These are phyloP conservation scores for Noturus placidus DNA, from an alignment of 2,113 vertebrate species.

Conservation along the genomic window DNA sequence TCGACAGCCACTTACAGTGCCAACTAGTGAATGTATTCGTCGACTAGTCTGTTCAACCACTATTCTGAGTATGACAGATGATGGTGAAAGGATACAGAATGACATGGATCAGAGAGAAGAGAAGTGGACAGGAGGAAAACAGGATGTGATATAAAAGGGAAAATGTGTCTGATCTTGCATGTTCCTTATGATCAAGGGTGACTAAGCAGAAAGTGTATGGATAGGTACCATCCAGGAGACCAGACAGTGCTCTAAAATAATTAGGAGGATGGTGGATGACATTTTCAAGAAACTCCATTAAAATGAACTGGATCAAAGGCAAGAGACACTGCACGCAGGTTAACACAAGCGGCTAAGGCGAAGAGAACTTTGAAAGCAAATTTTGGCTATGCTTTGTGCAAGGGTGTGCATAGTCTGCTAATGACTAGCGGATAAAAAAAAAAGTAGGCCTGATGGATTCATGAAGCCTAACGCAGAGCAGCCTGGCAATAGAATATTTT, in stretches of 20 bases:
- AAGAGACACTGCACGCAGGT: slow-evolving; percentile 25
- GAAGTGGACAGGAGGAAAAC: slow-evolving; percentile 12
- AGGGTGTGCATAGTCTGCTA: slow-evolving; percentile 68
- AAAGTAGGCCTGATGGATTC: slow-evolving; percentile 60
- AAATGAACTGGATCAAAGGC: slow-evolving; percentile 60
- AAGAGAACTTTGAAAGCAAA: slow-evolving; percentile 51
- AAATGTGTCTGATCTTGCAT: neutral
- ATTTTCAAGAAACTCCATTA: slow-evolving; percentile 55
- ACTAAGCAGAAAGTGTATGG: slow-evolving; percentile 29
- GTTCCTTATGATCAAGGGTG: slow-evolving; percentile 33
- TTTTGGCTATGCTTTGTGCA: slow-evolving; percentile 56
- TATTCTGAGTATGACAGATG: neutral
- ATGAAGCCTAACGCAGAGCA: slow-evolving; percentile 58
- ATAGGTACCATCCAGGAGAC: slow-evolving; percentile 32
- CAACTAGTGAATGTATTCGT: neutral
- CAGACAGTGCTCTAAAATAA: slow-evolving; percentile 53
- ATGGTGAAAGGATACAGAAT: neutral
- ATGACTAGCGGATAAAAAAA: slow-evolving; percentile 63
- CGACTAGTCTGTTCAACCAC: neutral
- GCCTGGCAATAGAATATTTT: slow-evolving; percentile 63
- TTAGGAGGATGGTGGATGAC: slow-evolving; percentile 59
- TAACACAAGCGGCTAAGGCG: slow-evolving; percentile 32
- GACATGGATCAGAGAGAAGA: slow-evolving; percentile 21
- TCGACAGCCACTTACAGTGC: neutral
- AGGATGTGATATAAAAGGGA: neutral